phyloP scores from a whole-genome alignment of 1,140 invertebrate genomes.

The Trachymyrmex septentrionalis region DNA sequence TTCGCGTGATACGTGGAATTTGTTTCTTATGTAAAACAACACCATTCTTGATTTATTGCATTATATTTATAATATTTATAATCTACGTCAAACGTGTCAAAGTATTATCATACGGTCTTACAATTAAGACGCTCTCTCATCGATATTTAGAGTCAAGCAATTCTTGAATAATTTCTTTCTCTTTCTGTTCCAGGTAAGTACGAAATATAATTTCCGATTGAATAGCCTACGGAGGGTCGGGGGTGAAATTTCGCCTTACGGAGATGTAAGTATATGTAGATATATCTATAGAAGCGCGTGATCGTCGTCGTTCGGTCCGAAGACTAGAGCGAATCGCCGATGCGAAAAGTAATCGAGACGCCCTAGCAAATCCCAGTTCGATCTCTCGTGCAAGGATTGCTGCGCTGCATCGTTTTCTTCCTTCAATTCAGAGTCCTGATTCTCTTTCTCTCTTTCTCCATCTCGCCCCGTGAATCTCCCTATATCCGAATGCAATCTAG shows the following conservation, averaged over 20 bases:
- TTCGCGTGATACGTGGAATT: not conserved
- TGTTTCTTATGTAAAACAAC: not conserved
- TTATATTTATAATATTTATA: too few species aligned
- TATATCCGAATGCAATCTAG: slow-evolving; percentile 83
- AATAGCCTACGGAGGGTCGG: slow-evolving; percentile 18
- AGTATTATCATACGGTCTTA: not conserved
- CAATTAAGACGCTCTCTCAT: slow-evolving; percentile 16
- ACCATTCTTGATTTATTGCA: slow-evolving; percentile 35
- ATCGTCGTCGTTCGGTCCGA: slow-evolving; percentile 57
- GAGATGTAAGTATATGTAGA: slow-evolving; percentile 24
- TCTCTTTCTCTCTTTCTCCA: not conserved
- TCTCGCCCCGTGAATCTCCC: slow-evolving; percentile 75
- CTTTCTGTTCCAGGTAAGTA: slow-evolving; percentile 82
- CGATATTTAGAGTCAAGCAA: slow-evolving; percentile 25
- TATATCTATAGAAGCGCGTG: slow-evolving; percentile 16
- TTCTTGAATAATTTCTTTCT: slow-evolving; percentile 68
- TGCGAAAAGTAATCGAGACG: slow-evolving; percentile 81
- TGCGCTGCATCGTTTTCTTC: slow-evolving; percentile 21
- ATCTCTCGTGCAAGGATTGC: slow-evolving; percentile 79
- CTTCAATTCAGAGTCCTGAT: slow-evolving; percentile 8
- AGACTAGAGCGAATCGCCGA: slow-evolving; percentile 71
- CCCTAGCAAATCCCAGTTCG: slow-evolving; percentile 82
- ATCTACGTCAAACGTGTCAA: not conserved
- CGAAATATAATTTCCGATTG: slow-evolving; percentile 50
- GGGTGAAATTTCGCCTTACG: slow-evolving; percentile 63